Evolutionary conservation across 2,113 vertebrate genomes (phyloP), one percentile per base, ranked within the genome.

Genomic region (Phyllopteryx taeniolatus): DNA sequence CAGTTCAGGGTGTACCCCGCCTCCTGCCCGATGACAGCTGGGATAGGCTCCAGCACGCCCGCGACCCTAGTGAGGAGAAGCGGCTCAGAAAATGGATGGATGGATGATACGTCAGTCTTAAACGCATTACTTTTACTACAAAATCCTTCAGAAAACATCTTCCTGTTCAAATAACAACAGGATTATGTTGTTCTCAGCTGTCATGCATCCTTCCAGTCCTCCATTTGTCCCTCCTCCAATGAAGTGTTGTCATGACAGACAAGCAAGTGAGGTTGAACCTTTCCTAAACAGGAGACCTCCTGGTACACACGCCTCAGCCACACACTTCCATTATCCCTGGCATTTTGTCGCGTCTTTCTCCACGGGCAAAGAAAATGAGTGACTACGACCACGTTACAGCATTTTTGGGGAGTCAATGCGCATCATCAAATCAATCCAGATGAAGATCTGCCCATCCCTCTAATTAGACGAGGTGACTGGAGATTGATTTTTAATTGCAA

Each of bases 401-500:
- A 95, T 98, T 96, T 96, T 59, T 61, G 8, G 14, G 94, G 96
- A 98, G 98, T 98, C 97, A 98, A 98, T 98, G 98, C 98, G 97
- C 98, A 98, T 98, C 98, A 98, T 95, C 96, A 98, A 98, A 98
- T 98, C 96, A 97, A 98, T 98, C 96, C 96, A 93, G 94, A 96
- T 96, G 96, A 97, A 95, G 96, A 99, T 98, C 95, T 96, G 95
- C 94, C 95, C 96, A 96, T 97, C 95, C 95, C 93, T 97, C 96
- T 98, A 98, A 99, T 99, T 98, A 98, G 96, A 97, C 92, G 94
- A 96, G 96, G 96, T 96, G 96, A 98, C 96, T 98, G 93, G 95
- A 98, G 97, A 97, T 99, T 98, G 97, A 98, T 98, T 98, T 99
- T 99, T 99, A 99, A 99, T 99, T 99, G 98, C 96, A 98, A 98